Evolutionary conservation across 2,113 vertebrate species (phyloP).

Genomic region (Chloroceryle aenea): DNA sequence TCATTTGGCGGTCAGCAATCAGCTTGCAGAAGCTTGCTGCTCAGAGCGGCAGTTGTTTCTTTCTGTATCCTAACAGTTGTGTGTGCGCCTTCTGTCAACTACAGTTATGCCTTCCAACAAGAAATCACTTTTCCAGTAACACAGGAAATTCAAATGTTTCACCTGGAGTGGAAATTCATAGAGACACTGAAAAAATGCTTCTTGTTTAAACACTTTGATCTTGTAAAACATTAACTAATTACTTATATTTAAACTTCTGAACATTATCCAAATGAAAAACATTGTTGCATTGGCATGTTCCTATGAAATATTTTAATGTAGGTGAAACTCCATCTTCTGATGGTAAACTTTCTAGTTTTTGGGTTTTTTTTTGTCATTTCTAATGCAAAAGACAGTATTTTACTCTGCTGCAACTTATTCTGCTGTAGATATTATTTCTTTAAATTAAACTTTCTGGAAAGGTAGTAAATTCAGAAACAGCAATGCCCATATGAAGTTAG

Average conservation of each 20-base stretch:
- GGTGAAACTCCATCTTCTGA: background rate
- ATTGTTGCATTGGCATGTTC: background rate
- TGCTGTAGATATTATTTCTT: background rate
- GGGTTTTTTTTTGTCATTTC: background rate
- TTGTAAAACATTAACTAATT: background rate
- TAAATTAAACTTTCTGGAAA: constrained; percentile 12
- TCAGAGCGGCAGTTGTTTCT: background rate
- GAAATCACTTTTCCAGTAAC: background rate
- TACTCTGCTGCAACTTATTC: background rate
- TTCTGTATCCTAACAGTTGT: background rate
- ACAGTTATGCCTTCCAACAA: background rate
- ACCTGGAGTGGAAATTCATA: background rate
- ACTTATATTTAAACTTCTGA: background rate
- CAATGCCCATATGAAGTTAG: background rate
- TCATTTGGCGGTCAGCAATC: background rate
- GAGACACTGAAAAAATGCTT: background rate
- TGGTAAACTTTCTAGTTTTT: background rate
- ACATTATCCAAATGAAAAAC: background rate
- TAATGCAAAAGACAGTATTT: background rate
- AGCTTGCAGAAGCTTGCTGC: background rate
- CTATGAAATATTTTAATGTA: background rate
- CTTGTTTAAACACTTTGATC: background rate
- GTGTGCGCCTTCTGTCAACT: background rate
- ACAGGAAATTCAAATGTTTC: background rate
- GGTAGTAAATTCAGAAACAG: constrained; percentile 10